These are phyloP conservation scores for Meleagris gallopavo DNA, from an alignment of 2,113 vertebrate species.

Conservation along the genomic window DNA sequence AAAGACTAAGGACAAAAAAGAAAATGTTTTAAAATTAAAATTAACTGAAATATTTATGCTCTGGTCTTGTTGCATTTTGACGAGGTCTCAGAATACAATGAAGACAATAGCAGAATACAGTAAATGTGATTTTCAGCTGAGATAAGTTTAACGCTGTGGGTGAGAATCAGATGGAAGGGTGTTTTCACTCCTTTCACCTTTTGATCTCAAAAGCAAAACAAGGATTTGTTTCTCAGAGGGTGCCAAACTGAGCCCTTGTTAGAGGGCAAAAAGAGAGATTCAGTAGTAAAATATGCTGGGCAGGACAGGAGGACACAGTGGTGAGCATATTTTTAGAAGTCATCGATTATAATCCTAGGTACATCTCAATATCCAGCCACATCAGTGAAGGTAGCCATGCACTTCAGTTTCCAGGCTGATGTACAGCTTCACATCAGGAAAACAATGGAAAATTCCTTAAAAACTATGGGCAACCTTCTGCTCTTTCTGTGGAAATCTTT, in stretches of 20 bases:
- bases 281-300: not conserved
- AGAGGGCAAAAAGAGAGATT: slow-evolving; percentile 18
- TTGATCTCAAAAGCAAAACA: not conserved
- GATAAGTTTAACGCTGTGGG: not conserved
- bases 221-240: not conserved
- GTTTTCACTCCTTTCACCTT: slow-evolving; percentile 27
- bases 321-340: not conserved
- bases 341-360: not conserved
- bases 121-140: slow-evolving; percentile 33
- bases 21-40: not conserved
- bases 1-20: not conserved
- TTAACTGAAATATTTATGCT: slow-evolving; percentile 51
- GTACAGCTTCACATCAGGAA: not conserved
- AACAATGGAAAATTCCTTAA: not conserved
- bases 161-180: not conserved
- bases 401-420: not conserved
- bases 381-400: not conserved
- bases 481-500: not conserved
- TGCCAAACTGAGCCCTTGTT: not conserved
- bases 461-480: not conserved
- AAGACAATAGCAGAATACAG: not conserved
- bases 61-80: slow-evolving; percentile 29
- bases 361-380: rapidly evolving
- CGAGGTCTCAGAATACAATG: not conserved
- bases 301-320: not conserved